Base-by-base conservation (phyloP, 2,797 vertebrate genomes). In the Salarias fasciatus region DNA sequence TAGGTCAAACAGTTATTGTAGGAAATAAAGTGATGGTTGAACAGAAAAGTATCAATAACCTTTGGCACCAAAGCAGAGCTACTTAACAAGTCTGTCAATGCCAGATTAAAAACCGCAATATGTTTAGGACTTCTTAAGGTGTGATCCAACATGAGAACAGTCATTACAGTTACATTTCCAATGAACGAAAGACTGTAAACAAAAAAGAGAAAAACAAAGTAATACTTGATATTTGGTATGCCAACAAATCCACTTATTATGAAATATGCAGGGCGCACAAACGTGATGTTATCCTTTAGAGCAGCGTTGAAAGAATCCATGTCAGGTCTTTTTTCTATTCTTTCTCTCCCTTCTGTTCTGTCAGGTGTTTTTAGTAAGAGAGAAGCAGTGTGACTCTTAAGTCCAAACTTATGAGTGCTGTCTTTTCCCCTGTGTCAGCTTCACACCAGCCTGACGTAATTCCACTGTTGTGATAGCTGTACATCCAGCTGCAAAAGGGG, bases 21-120 rank as follows among this genome's bases (percentile, higher is more conserved):
- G 1, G 70, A 3, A 13, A 87, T 66, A 41, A 45, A 3, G 4
- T 0, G 55, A 15, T 82, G 66, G 46, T 67, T 40, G 11, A 82
- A 70, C 29, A 85, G 46, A 40, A 83, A 85, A 12, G 75, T 63
- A 36, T 87, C 74, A 6, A 87, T 18, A 11, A 79, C 6, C 49
- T 83, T 87, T 0, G 83, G 83, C 41, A 80, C 59, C 46, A 86
- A 11, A 35, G 83, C 50, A 11, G 62, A 29, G 57, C 13, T 77
- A 7, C 80, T 44, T 13, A 60, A 65, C 38, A 90, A 13, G 53
- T 91, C 88, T 8, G 63, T 36, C 5, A 90, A 28, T 11, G 85
- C 86, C 52, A 89, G 29, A 70, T 79, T 85, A 11, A 79, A 86
- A 45, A 89, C 82, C 46, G 80, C 80, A 61, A 80, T 72, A 58